phyloP scores from a whole-genome alignment of 2,797 vertebrate genomes.

The Odontamblyopus rebecca region DNA sequence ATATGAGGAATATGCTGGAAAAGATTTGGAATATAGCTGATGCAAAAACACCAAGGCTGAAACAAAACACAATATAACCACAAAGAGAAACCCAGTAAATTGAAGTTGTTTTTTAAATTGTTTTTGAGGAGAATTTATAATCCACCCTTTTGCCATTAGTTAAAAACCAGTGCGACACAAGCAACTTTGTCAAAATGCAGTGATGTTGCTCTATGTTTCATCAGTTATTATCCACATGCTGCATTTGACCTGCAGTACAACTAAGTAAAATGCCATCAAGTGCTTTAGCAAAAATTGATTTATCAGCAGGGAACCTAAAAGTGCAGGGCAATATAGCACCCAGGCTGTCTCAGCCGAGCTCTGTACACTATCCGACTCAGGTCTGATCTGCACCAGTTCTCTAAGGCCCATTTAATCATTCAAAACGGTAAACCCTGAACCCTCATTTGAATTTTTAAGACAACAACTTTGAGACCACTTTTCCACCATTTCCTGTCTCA shows the following conservation, averaged over 20 bases:
- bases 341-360: constrained; percentile 57
- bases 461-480: constrained; percentile 50
- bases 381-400: constrained; percentile 82
- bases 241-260: constrained; percentile 70
- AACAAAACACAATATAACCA: constrained; percentile 75
- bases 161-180: constrained; percentile 43
- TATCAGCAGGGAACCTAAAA: constrained; percentile 77
- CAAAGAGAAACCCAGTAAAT: constrained; percentile 63
- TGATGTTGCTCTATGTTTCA: constrained; percentile 41
- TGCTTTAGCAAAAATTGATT: constrained; percentile 68
- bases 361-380: constrained; percentile 66
- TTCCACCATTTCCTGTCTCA: constrained; percentile 23
- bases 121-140: constrained; percentile 43
- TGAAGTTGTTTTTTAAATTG: constrained; percentile 50
- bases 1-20: constrained; percentile 77
- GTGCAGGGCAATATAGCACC: constrained; percentile 73
- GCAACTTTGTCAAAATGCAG: constrained; percentile 48
- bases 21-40: constrained; percentile 83
- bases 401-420: constrained; percentile 68
- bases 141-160: constrained; percentile 43
- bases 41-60: constrained; percentile 78
- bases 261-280: constrained; percentile 59
- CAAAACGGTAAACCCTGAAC: constrained; percentile 41
- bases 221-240: constrained; percentile 42
- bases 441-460: constrained; percentile 46